These are phyloP conservation scores for Neocloeon triangulifer DNA, from an alignment of 1,140 invertebrate genomes.

Conservation along the genomic window DNA sequence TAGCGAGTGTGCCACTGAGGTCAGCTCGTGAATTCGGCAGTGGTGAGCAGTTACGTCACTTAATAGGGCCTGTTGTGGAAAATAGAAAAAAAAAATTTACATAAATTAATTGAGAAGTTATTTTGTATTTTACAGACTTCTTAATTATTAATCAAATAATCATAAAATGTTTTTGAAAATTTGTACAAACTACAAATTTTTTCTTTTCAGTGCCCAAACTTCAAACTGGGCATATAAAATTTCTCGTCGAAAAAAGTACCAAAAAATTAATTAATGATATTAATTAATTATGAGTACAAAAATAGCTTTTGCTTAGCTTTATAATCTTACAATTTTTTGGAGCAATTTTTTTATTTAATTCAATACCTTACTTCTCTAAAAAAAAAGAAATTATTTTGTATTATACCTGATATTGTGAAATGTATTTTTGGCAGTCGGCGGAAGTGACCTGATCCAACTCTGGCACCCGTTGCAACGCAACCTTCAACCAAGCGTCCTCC, in stretches of 20 bases:
- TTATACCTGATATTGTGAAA: conserved; percentile 44
- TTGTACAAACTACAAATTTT: no score
- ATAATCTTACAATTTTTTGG: conserved; percentile 7
- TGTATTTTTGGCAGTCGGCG: conserved; percentile 59
- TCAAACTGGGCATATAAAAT: no score
- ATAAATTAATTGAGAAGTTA: no score
- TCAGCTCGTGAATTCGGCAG: conserved; percentile 42
- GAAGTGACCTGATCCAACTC: conserved; percentile 53
- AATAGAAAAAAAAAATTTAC: conserved; percentile 6
- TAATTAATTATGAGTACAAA: no score
- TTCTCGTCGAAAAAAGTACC: no score
- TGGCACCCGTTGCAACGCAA: conserved; percentile 56
- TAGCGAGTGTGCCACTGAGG: conserved; percentile 45
- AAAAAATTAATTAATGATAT: no score
- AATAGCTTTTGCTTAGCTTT: no score
- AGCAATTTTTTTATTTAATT: not conserved
- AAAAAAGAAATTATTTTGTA: conserved; percentile 1
- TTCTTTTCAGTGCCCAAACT: no score
- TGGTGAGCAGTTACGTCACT: conserved; percentile 54
- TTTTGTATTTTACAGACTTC: no score
- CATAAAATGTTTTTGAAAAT: no score
- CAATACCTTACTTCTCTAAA: no score
- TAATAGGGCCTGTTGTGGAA: conserved; percentile 41
- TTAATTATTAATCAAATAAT: conserved; percentile 2
- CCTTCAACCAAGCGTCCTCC: conserved; percentile 55